Evolutionary conservation across 2,888 invertebrate genomes (phyloP).

Genomic region (Eristalis arbustorum): DNA sequence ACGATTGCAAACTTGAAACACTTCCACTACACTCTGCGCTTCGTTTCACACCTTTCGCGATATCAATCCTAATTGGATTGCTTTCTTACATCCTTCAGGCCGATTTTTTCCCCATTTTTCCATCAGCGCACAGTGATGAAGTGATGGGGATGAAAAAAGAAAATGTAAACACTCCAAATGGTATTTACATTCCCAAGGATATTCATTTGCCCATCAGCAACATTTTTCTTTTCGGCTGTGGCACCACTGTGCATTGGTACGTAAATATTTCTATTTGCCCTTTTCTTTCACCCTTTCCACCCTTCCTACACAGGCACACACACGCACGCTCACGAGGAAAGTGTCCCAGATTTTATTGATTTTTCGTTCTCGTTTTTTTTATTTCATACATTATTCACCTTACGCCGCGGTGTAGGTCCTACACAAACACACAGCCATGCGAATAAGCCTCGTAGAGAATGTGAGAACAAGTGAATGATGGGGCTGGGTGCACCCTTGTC

Average conservation of each 20-base stretch:
- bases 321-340: conserved; percentile 12
- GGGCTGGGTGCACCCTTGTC: conserved; percentile 34
- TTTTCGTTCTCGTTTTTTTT: conserved; percentile 68
- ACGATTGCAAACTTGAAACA: not conserved
- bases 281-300: not conserved
- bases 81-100: conserved; percentile 1
- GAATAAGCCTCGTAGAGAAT: not conserved
- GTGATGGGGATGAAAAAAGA: not conserved
- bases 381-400: not conserved
- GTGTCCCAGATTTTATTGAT: conserved; percentile 80
- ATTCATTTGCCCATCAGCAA: not conserved
- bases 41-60: conserved; percentile 1
- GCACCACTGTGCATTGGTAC: conserved; percentile 46
- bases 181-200: conserved; percentile 28
- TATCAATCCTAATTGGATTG: conserved; percentile 34
- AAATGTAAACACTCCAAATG: not conserved
- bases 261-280: conserved; percentile 31
- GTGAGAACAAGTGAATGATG: conserved; percentile 35
- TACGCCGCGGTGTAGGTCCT: not conserved
- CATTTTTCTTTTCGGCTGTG: conserved; percentile 21
- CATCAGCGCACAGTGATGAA: not conserved
- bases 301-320: not conserved
- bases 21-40: not conserved
- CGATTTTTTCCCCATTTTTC: not conserved
- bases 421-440: not conserved